These are phyloP conservation scores for Nycticryphes semicollaris DNA, from an alignment of 2,113 vertebrate species.

Conservation along the genomic window DNA sequence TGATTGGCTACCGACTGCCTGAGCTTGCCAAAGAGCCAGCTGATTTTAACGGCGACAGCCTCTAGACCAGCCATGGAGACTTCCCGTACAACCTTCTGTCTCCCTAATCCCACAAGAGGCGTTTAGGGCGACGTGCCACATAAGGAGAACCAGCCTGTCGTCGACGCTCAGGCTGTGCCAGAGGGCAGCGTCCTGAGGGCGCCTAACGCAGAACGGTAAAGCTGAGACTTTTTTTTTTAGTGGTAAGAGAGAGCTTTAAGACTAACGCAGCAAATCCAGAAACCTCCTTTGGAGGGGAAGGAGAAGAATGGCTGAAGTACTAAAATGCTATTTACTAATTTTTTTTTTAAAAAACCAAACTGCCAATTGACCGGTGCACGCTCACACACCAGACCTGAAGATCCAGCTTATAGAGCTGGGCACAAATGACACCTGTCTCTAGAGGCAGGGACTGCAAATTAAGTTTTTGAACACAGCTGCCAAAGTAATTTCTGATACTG, in stretches of 20 bases:
- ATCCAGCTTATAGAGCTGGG: neutral
- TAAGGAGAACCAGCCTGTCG: fast-evolving
- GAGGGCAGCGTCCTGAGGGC: fast-evolving
- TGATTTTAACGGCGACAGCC: neutral
- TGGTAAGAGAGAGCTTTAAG: neutral
- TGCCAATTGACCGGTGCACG: neutral
- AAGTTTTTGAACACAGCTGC: neutral
- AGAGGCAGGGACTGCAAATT: neutral
- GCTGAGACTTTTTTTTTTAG: neutral
- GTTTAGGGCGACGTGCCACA: fast-evolving
- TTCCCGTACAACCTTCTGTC: neutral
- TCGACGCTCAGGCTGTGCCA: fast-evolving
- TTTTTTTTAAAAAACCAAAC: fast-evolving
- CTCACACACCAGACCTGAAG: neutral
- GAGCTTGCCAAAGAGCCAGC: neutral
- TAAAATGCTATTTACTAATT: neutral
- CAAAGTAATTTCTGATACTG: neutral
- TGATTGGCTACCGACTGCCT: neutral
- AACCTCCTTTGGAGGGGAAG: neutral
- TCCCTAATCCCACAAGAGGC: neutral
- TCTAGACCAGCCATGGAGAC: neutral
- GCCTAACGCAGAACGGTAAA: fast-evolving
- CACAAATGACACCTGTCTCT: neutral
- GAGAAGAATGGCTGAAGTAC: neutral
- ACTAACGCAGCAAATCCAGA: neutral